Percentiles rank a stretch among this genome's conserved stretches.
These are phyloP conservation scores for Zophobas atratus DNA, from an alignment of 1,140 invertebrate genomes.

Conservation along the genomic window DNA sequence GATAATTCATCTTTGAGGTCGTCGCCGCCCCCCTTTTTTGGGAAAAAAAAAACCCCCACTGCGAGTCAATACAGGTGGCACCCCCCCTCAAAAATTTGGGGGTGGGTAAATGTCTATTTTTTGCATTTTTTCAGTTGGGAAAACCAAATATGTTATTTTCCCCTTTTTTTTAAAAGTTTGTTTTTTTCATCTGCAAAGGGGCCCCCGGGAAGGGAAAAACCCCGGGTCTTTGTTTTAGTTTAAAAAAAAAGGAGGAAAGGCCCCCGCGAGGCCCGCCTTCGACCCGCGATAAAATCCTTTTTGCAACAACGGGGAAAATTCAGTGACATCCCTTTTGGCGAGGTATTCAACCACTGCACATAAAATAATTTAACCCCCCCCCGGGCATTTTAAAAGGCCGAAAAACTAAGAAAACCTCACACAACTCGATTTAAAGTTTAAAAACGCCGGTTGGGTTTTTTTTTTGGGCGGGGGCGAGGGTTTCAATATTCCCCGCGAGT, in stretches of 20 bases:
- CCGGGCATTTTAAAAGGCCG: constrained; percentile 73
- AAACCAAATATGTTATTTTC: no score
- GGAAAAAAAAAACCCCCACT: no score
- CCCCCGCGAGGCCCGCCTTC: constrained; percentile 87
- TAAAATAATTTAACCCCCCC: constrained; percentile 23
- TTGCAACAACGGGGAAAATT: constrained; percentile 90
- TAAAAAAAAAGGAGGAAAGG: constrained; percentile 91
- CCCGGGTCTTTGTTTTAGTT: constrained; percentile 93
- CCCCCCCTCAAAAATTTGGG: constrained; percentile 78
- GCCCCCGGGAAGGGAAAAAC: constrained; percentile 84
- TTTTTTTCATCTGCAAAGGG: constrained; percentile 83
- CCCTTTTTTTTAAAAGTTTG: constrained; percentile 32
- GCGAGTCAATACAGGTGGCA: constrained; percentile 74
- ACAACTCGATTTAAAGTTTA: constrained; percentile 81
- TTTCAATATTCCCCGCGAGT: constrained; percentile 85
- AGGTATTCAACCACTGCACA: constrained; percentile 70
- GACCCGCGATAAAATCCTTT: constrained; percentile 93
- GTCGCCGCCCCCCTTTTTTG: no score
- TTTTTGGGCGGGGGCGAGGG: constrained; percentile 85
- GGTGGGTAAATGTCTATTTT: no score
- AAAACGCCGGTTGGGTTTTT: constrained; percentile 81
- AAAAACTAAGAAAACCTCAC: constrained; percentile 82
- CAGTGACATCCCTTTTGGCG: constrained; percentile 83
- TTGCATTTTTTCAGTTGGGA: no score
- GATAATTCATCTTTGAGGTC: constrained; percentile 65